Evolutionary conservation across 2,888 invertebrate species (phyloP), one percentile per base, ranked within the genome.

Genomic region (Oligia strigilis): DNA sequence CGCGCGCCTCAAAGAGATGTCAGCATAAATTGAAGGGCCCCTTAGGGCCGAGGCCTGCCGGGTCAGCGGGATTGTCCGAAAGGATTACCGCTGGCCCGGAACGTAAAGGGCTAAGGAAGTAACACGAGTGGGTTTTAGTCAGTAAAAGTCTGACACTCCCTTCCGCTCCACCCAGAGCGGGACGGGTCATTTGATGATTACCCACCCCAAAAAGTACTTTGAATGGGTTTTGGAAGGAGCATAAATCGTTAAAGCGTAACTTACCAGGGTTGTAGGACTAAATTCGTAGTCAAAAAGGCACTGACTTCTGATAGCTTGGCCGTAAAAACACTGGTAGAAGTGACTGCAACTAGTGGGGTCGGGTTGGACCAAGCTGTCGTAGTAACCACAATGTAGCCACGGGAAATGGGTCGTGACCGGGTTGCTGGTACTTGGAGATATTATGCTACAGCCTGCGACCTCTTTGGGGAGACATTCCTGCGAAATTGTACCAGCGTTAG

Each of bases 401-500:
- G 19, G 49, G 11, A 4, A 1, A 14, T 13, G 4, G 14, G 43
- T 67, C 6, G 67, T 67, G 1, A 43, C 8, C 3, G 67, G n/a
- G 0, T 0, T 43, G 14, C 14, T 67, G n/a, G 67, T 67, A n/a
- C 46, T 69, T 29, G 46, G 4, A 4, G 9, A 29, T 70, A n/a
- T 23, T 36, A 36, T 2, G 55, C 23, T 40, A 55, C 71, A 71
- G 4, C 55, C 40, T 55, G 71, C 55, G 3, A 19, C 14, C 14
- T 71, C 23, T 71, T 71, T 40, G 23, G 71, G 71, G 14, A 71
- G 23, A 40, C 71, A 71, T 71, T 55, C 14, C 52, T 52, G 52
- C 19, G 13, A 52, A 70, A 70, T 13, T 5, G 6, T 4, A 19
- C 9, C 0, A 9, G 36, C 8, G 4, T 4, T 4, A n/a, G 5